phyloP scores from a whole-genome alignment of 1,140 invertebrate species.

The Pissodes strobi region DNA sequence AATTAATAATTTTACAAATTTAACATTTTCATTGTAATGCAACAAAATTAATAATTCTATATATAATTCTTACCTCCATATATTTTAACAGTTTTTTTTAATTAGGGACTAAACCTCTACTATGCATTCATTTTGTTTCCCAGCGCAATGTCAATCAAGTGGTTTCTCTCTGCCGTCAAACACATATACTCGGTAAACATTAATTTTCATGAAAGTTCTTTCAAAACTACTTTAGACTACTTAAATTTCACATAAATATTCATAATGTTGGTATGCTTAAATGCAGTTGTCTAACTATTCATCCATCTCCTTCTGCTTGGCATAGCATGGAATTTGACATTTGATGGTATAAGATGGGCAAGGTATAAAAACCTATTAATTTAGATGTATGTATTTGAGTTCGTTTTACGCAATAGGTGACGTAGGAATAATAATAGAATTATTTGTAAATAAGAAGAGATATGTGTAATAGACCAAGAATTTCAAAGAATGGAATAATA shows the following conservation, averaged over 20 bases:
- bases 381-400: no score
- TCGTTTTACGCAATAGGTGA: no score
- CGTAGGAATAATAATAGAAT: no score
- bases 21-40: no score
- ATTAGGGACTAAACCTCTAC: not conserved
- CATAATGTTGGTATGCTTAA: not conserved
- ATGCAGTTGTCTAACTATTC: not conserved
- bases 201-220: slow-evolving; percentile 9
- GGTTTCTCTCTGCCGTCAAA: not conserved
- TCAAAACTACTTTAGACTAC: slow-evolving; percentile 9
- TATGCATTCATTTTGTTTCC: not conserved
- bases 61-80: no score
- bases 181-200: not conserved
- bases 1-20: no score
- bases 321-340: not conserved
- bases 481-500: no score
- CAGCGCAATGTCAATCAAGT: slow-evolving; percentile 5
- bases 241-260: slow-evolving; percentile 6
- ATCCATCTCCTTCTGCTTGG: not conserved
- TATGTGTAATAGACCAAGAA: no score
- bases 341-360: no score
- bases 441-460: no score
- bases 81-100: not conserved
- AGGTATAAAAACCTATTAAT: no score
- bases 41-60: no score